Evolutionary conservation across 2,113 vertebrate genomes (phyloP).

Genomic region (Rhinichthys klamathensis): DNA sequence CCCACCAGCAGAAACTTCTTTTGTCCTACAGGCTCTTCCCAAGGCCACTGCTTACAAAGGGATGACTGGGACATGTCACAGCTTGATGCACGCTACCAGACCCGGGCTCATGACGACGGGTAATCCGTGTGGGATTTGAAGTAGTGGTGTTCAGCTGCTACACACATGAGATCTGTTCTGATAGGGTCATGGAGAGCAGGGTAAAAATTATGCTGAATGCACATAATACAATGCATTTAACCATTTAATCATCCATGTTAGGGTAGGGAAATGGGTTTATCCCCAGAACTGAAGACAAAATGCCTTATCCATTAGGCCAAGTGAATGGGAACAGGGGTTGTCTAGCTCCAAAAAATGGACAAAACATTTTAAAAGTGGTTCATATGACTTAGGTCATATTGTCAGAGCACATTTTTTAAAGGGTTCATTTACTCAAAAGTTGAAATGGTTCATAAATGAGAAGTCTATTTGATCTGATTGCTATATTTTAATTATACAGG

Average conservation of each 20-base stretch:
- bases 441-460: too few relatives aligned
- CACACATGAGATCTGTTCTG: background rate
- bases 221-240: background rate
- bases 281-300: background rate
- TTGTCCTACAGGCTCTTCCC: slow-evolving; percentile 23
- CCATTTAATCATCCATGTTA: too few relatives aligned
- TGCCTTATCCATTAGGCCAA: background rate
- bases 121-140: background rate
- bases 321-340: too few relatives aligned
- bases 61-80: background rate
- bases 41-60: background rate
- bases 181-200: background rate
- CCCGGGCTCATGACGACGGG: background rate
- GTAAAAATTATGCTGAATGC: background rate
- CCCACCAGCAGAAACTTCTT: slow-evolving; percentile 14
- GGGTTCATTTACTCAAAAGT: too few relatives aligned
- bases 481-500: too few relatives aligned
- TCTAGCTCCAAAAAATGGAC: too few relatives aligned
- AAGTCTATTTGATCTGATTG: too few relatives aligned
- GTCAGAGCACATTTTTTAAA: too few relatives aligned
- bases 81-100: background rate
- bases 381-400: too few relatives aligned
- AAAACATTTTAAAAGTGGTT: too few relatives aligned
- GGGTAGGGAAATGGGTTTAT: background rate
- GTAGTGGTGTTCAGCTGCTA: background rate